Base-by-base conservation (phyloP, 1,140 invertebrate genomes). In the Drosophila melanica region DNA sequence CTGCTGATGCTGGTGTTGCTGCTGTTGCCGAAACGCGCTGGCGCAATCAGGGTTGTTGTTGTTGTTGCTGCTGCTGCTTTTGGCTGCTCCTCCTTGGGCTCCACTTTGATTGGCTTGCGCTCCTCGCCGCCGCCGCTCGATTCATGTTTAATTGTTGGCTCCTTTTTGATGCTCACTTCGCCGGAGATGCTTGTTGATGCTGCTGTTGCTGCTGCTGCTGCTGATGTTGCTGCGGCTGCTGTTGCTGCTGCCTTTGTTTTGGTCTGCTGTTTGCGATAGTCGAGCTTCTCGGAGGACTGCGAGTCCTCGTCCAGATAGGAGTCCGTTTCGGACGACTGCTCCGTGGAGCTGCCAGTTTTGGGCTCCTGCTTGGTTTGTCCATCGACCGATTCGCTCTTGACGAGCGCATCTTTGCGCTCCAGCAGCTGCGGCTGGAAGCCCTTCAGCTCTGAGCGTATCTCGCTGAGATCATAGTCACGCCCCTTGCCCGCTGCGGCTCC, bases 401-500 rank as follows among this genome's bases (percentile, higher is more conserved):
- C 68, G 1, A 23, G 20, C 20, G 47, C 42, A 20, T 85, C 71
- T 33, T 77, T 80, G 41, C 79, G 74, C 8, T 82, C 75, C n/a
- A 85, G 33, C 2, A 79, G 23, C 23, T 85, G 74, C 6, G 77
- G 77, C 51, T 90, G 89, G 30, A 97, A 94, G 18, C 96, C 96
- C 92, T 97, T 97, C 0, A 97, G 89, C 90, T 97, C 96, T 0
- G 95, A 96, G 73, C 96, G 92, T 65, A 97, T 97, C 92, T 97
- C 95, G 92, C 96, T 96, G 1, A 97, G 92, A 92, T 97, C 96
- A 80, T 96, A 97, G 86, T 96, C 96, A 4, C 95, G 92, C 12
- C 95, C 95, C 73, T 95, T 95, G 66, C 54, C 42, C 0, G 94
- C 92, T 11, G 35, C 48, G 11, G 39, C 45, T 18, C 71, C 84